Evolutionary conservation across 2,797 vertebrate genomes (phyloP), one percentile per base, ranked within the genome.

Genomic region (Staurois parvus): DNA sequence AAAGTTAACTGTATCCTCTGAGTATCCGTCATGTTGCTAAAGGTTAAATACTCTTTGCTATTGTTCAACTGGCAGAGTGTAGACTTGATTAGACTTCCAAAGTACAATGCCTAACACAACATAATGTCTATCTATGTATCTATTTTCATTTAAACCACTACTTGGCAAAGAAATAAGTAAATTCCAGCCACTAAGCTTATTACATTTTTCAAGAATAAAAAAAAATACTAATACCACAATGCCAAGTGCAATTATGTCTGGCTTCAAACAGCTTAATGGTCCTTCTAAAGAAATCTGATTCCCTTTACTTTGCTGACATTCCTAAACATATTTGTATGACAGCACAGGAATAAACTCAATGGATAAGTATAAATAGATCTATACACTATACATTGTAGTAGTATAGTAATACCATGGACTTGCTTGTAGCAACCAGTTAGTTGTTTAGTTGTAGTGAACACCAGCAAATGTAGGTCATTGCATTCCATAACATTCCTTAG

Each of bases 221-320:
- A n/a, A 56, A 72, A 42, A 68, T 70, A 69, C 48, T 72, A 40
- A 69, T 78, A 64, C 29, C 34, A 72, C 30, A 64, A 29, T 79
- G 67, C 83, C 68, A 45, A 72, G 72, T 64, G 75, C 83, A 78
- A 69, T 67, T 52, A 69, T 84, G 75, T 78, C 67, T 83, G 28
- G 1, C 37, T 29, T 83, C 37, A 76, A 76, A 64, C 15, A 52
- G n/a, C 17, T 76, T 82, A 76, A 77, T 77, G 26, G 32, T 19
- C 45, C 68, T 80, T 78, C 32, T 59, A 62, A 32, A 59, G 83
- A 78, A 78, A 84, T 66, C 29, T 64, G 68, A 78, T n/a, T 84
- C 75, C 19, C 4, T 17, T 77, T 24, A 28, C 45, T 52, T 13
- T 76, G 48, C 4, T 78, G 28, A 26, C 59, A 48, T 59, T 69